These are phyloP conservation scores for Drosophila littoralis DNA, from an alignment of 1,140 invertebrate genomes.

Conservation along the genomic window DNA sequence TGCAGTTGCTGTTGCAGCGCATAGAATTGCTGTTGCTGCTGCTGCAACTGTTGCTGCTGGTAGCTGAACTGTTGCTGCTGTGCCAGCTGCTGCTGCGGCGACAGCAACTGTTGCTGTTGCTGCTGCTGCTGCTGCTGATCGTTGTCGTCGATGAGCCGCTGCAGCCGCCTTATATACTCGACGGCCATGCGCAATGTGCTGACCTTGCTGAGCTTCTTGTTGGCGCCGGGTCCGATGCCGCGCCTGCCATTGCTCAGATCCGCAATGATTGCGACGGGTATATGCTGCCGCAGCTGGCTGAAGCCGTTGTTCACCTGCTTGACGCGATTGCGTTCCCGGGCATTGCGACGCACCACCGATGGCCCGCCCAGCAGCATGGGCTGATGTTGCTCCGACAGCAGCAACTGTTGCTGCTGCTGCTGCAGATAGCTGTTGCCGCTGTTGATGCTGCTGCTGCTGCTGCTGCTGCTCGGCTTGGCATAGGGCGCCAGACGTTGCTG, in stretches of 20 bases:
- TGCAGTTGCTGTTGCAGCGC: constrained; percentile 59
- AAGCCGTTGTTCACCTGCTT: constrained; percentile 98
- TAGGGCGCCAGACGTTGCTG: neutral
- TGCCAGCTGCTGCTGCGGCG: constrained; percentile 16
- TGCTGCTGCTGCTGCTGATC: constrained; percentile 43
- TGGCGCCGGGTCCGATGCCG: constrained; percentile 85
- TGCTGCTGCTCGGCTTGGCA: too few relatives aligned
- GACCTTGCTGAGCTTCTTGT: constrained; percentile 97
- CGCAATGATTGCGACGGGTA: constrained; percentile 90
- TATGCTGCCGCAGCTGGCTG: constrained; percentile 93
- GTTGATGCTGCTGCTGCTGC: constrained; percentile 15
- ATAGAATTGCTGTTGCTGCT: constrained; percentile 47
- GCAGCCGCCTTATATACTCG: constrained; percentile 95
- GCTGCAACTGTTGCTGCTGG: constrained; percentile 59
- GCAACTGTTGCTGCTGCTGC: neutral
- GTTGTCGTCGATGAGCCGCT: constrained; percentile 88
- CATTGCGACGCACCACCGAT: constrained; percentile 95
- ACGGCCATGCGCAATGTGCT: constrained; percentile 97
- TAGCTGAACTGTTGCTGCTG: constrained; percentile 30
- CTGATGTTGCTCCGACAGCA: constrained; percentile 23
- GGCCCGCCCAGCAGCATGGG: constrained; percentile 43
- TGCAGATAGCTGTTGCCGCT: constrained; percentile 13
- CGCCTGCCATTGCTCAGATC: constrained; percentile 88
- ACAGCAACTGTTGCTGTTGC: neutral
- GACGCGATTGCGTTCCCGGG: constrained; percentile 96